Evolutionary conservation across 2,113 vertebrate species (phyloP).

Genomic region (Pyrgilauda ruficollis): DNA sequence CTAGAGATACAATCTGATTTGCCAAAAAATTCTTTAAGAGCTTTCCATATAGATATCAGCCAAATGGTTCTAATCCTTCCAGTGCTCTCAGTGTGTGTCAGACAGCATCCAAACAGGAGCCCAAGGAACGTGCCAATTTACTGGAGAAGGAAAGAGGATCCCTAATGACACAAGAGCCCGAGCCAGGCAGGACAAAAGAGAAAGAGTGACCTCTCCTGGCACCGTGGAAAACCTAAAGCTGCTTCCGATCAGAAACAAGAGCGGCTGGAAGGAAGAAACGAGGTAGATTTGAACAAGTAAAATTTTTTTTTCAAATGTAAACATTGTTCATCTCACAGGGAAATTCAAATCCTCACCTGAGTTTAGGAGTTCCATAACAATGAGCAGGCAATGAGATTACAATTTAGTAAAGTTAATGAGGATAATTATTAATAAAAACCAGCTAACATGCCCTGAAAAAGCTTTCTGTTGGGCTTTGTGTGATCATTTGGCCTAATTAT

Average conservation of each 20-base stretch:
- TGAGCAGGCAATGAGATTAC: constrained; percentile 18
- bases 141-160: not conserved
- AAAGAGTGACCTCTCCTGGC: constrained; percentile 81
- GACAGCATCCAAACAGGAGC: constrained; percentile 16
- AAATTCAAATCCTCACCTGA: constrained; percentile 28
- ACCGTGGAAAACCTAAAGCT: not conserved
- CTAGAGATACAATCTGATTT: not conserved
- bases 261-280: not conserved
- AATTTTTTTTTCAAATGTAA: not conserved
- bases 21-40: not conserved
- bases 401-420: constrained; percentile 34
- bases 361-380: constrained; percentile 2
- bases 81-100: not conserved
- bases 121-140: not conserved
- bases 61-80: not conserved
- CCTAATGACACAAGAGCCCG: not conserved
- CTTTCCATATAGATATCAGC: not conserved
- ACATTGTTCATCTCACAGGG: not conserved
- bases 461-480: constrained; percentile 19
- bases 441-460: not conserved
- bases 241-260: not conserved
- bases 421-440: constrained; percentile 32
- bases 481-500: constrained; percentile 45
- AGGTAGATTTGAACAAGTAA: not conserved
- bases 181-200: constrained; percentile 50